Conservation (phyloP, 1,140 invertebrate genomes). For the Drosophila micromelanica region DNA sequence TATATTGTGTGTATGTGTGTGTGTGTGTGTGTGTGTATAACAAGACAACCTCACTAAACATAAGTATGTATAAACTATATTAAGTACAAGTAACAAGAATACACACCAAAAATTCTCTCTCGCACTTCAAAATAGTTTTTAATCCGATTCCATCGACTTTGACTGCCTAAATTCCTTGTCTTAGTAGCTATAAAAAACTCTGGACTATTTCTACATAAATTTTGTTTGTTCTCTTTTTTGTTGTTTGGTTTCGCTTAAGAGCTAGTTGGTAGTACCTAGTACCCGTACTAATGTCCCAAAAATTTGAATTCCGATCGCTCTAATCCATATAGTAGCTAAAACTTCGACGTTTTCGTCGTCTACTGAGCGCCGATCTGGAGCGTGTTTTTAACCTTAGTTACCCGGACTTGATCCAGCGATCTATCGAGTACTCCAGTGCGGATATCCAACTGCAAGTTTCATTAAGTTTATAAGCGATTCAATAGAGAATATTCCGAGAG, state of each 20-base stretch:
- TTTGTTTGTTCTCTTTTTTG: slow-evolving; percentile 22
- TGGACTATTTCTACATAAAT: slow-evolving; percentile 54
- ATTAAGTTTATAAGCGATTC: neutral
- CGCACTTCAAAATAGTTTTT: slow-evolving; percentile 74
- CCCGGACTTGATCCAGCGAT: slow-evolving; percentile 97
- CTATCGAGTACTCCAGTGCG: slow-evolving; percentile 97
- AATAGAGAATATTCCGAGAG: neutral
- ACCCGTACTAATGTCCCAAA: slow-evolving; percentile 77
- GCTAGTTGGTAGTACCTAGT: slow-evolving; percentile 60
- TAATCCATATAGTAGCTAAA: slow-evolving; percentile 82
- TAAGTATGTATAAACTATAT: slow-evolving; percentile 68
- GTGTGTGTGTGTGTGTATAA: slow-evolving; percentile 60
- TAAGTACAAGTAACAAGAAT: slow-evolving; percentile 66
- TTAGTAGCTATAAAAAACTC: slow-evolving; percentile 66
- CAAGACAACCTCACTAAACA: slow-evolving; percentile 81
- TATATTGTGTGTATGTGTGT: no score
- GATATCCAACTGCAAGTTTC: slow-evolving; percentile 93
- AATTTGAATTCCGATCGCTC: slow-evolving; percentile 12
- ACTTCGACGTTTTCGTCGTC: slow-evolving; percentile 70
- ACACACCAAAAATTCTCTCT: slow-evolving; percentile 68
- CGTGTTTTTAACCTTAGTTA: slow-evolving; percentile 86
- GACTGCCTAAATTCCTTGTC: slow-evolving; percentile 68
- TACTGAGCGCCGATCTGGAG: slow-evolving; percentile 63
- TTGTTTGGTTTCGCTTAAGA: slow-evolving; percentile 42
- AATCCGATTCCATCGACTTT: slow-evolving; percentile 64